phyloP scores from a whole-genome alignment of 23 tunicate genomes.

The Halocynthia roretzi region DNA sequence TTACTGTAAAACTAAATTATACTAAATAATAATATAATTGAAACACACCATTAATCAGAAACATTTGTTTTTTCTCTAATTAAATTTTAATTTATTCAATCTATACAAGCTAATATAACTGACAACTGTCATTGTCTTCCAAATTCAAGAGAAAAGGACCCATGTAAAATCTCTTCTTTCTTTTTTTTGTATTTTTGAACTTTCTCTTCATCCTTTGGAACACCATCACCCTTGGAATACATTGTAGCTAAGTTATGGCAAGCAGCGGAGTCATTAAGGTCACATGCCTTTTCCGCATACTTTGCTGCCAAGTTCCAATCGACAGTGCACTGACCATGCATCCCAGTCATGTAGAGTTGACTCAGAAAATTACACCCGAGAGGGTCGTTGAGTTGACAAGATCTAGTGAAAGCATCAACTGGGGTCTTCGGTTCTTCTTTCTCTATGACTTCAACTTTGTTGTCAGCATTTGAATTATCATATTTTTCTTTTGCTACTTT shows the following conservation, averaged over 20 bases:
- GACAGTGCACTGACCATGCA: constrained; percentile 7
- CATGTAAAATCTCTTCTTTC: constrained; percentile 31
- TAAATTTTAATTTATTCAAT: too few species aligned
- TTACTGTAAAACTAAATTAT: too few species aligned
- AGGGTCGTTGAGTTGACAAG: constrained; percentile 50
- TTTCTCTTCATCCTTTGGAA: constrained; percentile 23
- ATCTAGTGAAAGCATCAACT: constrained; percentile 22
- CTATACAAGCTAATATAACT: too few species aligned
- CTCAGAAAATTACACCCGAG: constrained; percentile 63
- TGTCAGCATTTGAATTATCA: constrained; percentile 21
- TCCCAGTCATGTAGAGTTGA: constrained; percentile 50
- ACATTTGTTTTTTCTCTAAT: too few species aligned
- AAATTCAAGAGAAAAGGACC: constrained; percentile 30
- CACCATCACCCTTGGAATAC: constrained; percentile 81
- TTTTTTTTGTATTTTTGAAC: constrained; percentile 26
- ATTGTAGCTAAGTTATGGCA: constrained; percentile 70
- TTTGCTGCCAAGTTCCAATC: constrained; percentile 46
- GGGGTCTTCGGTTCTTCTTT: background rate
- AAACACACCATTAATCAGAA: too few species aligned
- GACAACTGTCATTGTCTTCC: constrained; percentile 23
- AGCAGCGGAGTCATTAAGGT: constrained; percentile 42
- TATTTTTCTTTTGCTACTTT: background rate
- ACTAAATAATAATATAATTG: too few species aligned
- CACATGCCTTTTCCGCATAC: constrained; percentile 74
- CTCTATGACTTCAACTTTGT: background rate